A percentile compares a stretch with the other conserved stretches of the same genome.
Conservation (phyloP, 2,888 invertebrate species). For the Laothoe populi region DNA sequence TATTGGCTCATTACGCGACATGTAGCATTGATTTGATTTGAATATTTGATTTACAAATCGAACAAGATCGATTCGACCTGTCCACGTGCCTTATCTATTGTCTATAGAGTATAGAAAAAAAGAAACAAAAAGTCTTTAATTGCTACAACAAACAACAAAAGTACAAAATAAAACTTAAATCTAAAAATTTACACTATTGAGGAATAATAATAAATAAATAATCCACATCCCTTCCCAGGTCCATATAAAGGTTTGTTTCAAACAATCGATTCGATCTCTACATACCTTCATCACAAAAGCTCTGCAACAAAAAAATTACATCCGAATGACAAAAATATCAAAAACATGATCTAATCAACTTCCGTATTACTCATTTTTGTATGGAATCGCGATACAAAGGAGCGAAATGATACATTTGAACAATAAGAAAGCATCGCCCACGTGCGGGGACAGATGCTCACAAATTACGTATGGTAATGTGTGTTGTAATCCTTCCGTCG, state of each 20-base stretch:
- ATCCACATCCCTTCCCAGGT: background rate
- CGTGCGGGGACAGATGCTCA: constrained; percentile 68
- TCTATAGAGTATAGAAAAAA: background rate
- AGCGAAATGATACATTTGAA: constrained; percentile 68
- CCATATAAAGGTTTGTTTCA: background rate
- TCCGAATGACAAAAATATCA: constrained; percentile 46
- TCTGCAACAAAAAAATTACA: constrained; percentile 39
- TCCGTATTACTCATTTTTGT: constrained; percentile 61
- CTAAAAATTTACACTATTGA: no score
- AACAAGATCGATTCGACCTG: constrained; percentile 17
- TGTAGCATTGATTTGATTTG: constrained; percentile 76
- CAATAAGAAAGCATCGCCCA: constrained; percentile 75
- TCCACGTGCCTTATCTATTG: background rate
- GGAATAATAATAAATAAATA: background rate
- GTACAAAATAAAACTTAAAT: no score
- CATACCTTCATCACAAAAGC: constrained; percentile 9
- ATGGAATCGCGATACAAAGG: constrained; percentile 58
- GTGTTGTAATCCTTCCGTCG: constrained; percentile 77
- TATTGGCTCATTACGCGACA: constrained; percentile 83
- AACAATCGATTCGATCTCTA: constrained; percentile 10
- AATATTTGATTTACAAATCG: constrained; percentile 74
- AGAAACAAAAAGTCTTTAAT: no score
- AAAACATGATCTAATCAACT: constrained; percentile 54
- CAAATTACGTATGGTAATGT: constrained; percentile 82
- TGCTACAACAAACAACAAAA: no score